These are phyloP conservation scores for Rhynchomys soricoides DNA, from an alignment of 2,113 vertebrate species.

Conservation along the genomic window DNA sequence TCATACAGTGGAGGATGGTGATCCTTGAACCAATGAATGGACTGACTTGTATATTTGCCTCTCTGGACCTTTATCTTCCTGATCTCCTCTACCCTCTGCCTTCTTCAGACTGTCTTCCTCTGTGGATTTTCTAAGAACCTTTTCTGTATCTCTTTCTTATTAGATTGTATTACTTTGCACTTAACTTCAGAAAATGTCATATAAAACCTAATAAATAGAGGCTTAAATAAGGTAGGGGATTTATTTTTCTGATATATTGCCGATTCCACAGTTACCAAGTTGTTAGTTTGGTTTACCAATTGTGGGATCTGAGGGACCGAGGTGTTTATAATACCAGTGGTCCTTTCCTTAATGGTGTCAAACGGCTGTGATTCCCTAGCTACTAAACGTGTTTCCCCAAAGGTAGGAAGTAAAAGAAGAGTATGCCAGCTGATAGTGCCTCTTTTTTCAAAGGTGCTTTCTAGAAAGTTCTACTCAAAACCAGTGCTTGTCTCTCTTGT, in stretches of 20 bases:
- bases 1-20: background rate
- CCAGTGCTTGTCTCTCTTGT: background rate
- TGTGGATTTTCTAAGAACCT: conserved; percentile 10
- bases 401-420: background rate
- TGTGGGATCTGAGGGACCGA: background rate
- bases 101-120: conserved; percentile 33
- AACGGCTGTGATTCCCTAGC: background rate
- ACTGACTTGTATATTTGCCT: background rate
- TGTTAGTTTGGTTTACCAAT: conserved; percentile 28
- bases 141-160: conserved; percentile 30
- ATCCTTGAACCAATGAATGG: background rate
- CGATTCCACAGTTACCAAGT: background rate
- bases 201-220: conserved; percentile 23
- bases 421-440: background rate
- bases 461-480: background rate
- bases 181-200: conserved; percentile 30
- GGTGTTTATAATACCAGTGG: background rate
- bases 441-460: background rate
- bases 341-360: background rate
- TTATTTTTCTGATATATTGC: background rate
- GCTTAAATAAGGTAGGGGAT: background rate
- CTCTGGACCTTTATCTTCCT: background rate
- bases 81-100: background rate
- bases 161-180: conserved; percentile 49
- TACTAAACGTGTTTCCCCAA: background rate